These are phyloP conservation scores for Heterodera filipjevi DNA, from an alignment of 2,888 invertebrate species.

Conservation along the genomic window DNA sequence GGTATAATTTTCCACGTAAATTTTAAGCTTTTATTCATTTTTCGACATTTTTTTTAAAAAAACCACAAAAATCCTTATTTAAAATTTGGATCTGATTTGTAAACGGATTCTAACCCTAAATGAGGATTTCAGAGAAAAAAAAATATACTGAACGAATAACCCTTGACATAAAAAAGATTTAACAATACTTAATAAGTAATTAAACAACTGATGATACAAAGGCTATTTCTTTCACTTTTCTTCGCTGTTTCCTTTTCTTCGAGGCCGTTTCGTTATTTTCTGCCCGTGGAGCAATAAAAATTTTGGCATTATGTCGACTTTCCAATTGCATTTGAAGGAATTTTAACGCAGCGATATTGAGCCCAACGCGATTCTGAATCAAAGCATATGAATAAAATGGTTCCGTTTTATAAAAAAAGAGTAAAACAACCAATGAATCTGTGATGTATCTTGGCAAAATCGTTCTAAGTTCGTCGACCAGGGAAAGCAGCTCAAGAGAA, in stretches of 20 bases:
- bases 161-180: no score
- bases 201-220: background rate
- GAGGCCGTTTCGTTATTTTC: slow-evolving; percentile 3
- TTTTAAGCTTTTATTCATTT: no score
- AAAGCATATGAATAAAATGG: background rate
- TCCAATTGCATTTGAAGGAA: slow-evolving; percentile 79
- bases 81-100: no score
- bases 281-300: slow-evolving; percentile 69
- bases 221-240: slow-evolving; percentile 24
- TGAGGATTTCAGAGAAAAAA: no score
- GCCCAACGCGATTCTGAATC: slow-evolving; percentile 80
- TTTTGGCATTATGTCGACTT: slow-evolving; percentile 75
- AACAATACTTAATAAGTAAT: background rate
- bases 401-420: background rate
- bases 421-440: slow-evolving; percentile 7
- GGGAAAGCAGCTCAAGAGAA: slow-evolving; percentile 74
- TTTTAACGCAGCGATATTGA: slow-evolving; percentile 81
- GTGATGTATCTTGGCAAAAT: slow-evolving; percentile 27
- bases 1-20: no score
- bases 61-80: no score
- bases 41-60: no score
- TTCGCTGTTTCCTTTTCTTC: slow-evolving; percentile 53
- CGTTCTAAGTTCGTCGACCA: slow-evolving; percentile 72
- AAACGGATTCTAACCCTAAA: no score
- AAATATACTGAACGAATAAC: no score